Evolutionary conservation across 2,797 vertebrate genomes (phyloP).

Genomic region (Karalla daura): DNA sequence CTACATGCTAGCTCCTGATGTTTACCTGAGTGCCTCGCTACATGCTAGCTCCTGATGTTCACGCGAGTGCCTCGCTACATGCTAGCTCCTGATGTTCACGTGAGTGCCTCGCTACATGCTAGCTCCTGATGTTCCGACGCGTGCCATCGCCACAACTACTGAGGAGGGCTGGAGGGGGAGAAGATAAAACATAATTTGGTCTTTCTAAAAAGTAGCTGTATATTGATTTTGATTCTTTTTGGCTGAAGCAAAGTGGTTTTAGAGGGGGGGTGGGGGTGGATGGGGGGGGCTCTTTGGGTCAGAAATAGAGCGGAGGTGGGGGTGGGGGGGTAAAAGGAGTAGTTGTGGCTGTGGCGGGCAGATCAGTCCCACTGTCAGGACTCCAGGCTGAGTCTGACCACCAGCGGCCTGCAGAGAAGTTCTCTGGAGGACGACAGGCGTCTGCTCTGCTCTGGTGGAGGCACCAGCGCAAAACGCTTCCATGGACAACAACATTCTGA

Average conservation of each 20-base stretch:
- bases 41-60: no score
- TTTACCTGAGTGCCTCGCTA: no score
- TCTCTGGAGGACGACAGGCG: no score
- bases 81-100: no score
- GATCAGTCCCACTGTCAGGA: conserved; percentile 31
- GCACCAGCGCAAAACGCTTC: no score
- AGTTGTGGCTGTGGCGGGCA: conserved; percentile 53
- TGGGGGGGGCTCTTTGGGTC: neutral
- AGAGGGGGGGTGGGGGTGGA: conserved; percentile 43
- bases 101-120: no score
- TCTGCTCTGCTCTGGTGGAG: no score
- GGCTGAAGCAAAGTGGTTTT: conserved; percentile 79
- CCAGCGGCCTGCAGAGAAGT: no score
- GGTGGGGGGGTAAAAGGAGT: conserved; percentile 19
- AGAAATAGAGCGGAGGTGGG: conserved; percentile 43
- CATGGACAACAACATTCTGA: no score
- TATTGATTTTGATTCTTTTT: conserved; percentile 81
- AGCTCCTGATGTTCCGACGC: neutral
- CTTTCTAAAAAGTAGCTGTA: conserved; percentile 86
- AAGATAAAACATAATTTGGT: conserved; percentile 83
- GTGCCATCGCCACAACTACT: conserved; percentile 60
- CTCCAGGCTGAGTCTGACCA: conserved; percentile 12
- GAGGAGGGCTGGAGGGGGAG: conserved; percentile 63
- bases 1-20: no score
- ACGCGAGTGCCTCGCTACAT: no score